Evolutionary conservation across 2,797 vertebrate species (phyloP).

Genomic region (Dicrostonyx torquatus): DNA sequence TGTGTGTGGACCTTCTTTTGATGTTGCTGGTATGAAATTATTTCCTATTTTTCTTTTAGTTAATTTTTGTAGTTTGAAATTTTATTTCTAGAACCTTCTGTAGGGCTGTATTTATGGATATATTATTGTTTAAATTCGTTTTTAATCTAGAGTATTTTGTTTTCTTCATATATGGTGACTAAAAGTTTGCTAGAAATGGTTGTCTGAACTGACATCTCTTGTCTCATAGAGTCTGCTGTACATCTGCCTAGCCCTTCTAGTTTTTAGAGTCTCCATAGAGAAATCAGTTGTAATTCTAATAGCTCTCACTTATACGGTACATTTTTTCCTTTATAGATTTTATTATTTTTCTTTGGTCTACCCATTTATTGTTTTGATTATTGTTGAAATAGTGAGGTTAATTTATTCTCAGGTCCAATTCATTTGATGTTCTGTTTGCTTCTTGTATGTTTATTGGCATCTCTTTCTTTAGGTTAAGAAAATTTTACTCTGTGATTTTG

Average conservation of each 20-base stretch:
- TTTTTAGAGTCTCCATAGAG: background rate
- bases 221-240: background rate
- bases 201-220: background rate
- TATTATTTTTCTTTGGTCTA: background rate
- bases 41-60: background rate
- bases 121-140: background rate
- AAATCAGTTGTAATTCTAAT: background rate
- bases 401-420: background rate
- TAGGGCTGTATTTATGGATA: background rate
- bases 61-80: background rate
- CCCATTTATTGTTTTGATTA: background rate
- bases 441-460: too few relatives aligned
- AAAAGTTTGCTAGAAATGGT: too few relatives aligned
- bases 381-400: background rate
- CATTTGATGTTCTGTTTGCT: background rate
- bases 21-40: background rate
- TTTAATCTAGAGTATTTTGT: background rate
- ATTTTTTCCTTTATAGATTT: background rate
- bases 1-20: background rate
- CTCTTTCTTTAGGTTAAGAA: too few relatives aligned
- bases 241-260: background rate
- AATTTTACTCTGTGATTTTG: too few relatives aligned
- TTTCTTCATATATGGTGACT: background rate
- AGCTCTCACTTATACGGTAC: background rate
- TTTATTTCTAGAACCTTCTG: background rate